These are phyloP conservation scores for Catharus bicknelli DNA, from an alignment of 2,113 vertebrate genomes.

Conservation along the genomic window DNA sequence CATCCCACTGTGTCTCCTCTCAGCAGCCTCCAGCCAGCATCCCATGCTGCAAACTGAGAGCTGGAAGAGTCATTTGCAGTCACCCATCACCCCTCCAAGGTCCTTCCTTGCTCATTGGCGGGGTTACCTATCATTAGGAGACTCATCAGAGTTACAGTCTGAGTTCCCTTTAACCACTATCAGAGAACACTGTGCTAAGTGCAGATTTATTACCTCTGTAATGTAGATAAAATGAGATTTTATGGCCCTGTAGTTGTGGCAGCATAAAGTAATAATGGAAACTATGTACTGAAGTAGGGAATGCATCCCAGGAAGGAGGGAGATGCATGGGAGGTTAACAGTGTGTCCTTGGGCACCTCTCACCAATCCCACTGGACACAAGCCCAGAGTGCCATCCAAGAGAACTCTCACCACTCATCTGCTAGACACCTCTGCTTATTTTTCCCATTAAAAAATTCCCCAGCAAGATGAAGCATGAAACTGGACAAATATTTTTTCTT, in stretches of 20 bases:
- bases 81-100: neutral
- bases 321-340: neutral
- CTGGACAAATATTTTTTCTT: neutral
- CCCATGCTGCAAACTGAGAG: neutral
- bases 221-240: constrained; percentile 55
- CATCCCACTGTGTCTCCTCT: neutral
- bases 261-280: constrained; percentile 36
- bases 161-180: neutral
- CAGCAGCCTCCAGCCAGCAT: neutral
- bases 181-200: neutral
- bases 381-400: neutral
- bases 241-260: constrained; percentile 38
- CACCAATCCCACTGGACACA: rapidly evolving
- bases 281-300: neutral
- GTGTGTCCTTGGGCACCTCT: neutral
- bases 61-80: neutral
- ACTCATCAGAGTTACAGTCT: neutral
- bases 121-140: neutral
- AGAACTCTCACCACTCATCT: neutral
- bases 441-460: neutral
- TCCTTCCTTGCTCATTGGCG: neutral
- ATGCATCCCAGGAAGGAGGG: neutral
- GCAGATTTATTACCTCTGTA: constrained; percentile 44
- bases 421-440: neutral
- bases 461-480: neutral